These are phyloP conservation scores for Liposcelis brunnea DNA, from an alignment of 2,888 invertebrate genomes.

Conservation along the genomic window DNA sequence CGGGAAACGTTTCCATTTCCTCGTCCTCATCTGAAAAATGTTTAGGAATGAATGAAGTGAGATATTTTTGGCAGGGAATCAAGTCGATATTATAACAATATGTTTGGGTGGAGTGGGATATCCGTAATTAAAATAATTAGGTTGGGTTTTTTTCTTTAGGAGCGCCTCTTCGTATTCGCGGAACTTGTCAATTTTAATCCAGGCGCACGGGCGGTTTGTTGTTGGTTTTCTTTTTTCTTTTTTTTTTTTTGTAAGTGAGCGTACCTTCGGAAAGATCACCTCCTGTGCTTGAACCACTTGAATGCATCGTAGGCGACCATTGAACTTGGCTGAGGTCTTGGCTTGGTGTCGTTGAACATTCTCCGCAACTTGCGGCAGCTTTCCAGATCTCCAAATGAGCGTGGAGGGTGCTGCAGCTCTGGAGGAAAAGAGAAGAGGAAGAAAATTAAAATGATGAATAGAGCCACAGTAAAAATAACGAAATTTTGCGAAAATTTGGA, in stretches of 20 bases:
- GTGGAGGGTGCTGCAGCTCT: conserved; percentile 71
- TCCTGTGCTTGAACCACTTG: conserved; percentile 30
- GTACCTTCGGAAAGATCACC: conserved; percentile 56
- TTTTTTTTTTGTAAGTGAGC: neutral
- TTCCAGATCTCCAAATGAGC: conserved; percentile 88
- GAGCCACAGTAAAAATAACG: neutral
- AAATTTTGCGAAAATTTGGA: neutral
- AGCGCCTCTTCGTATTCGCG: neutral
- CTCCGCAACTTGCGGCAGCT: conserved; percentile 42
- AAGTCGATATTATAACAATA: too few relatives aligned
- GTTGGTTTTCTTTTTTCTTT: neutral
- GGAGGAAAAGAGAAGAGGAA: conserved; percentile 20
- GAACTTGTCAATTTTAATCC: too few relatives aligned
- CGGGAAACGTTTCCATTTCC: conserved; percentile 24
- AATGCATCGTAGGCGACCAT: conserved; percentile 25
- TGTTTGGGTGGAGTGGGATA: conserved; percentile 1
- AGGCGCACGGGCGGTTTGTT: neutral
- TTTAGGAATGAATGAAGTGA: conserved; percentile 7
- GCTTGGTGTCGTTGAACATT: conserved; percentile 21
- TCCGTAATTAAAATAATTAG: conserved; percentile 3
- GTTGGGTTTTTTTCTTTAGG: conserved; percentile 11
- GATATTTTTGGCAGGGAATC: neutral
- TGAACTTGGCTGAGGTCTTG: conserved; percentile 15
- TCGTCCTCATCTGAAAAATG: conserved; percentile 39
- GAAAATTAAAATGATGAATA: neutral